phyloP scores from a whole-genome alignment of 2,113 vertebrate species.

The Petaurus breviceps region DNA sequence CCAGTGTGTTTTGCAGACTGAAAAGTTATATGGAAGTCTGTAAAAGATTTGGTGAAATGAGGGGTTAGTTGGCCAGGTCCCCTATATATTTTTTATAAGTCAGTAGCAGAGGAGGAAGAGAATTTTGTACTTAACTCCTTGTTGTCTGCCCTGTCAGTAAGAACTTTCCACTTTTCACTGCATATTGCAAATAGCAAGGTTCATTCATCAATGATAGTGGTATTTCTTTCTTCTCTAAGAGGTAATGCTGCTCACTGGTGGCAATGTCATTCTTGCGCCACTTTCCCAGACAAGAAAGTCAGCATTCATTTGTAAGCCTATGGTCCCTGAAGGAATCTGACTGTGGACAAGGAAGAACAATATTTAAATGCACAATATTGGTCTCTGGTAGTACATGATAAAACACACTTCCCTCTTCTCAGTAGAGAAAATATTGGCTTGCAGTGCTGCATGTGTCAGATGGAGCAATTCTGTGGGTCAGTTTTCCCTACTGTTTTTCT shows the following conservation, averaged over 20 bases:
- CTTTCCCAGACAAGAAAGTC: not conserved
- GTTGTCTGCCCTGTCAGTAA: not conserved
- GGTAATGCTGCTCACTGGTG: not conserved
- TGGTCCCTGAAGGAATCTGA: not conserved
- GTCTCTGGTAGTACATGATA: not conserved
- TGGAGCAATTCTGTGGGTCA: not conserved
- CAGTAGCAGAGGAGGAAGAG: not conserved
- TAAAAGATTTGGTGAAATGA: not conserved
- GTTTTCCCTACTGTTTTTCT: not conserved
- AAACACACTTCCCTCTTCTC: not conserved
- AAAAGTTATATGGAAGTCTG: not conserved
- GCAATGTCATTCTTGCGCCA: not conserved
- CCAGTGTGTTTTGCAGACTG: not conserved
- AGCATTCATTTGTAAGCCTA: not conserved
- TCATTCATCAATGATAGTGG: not conserved
- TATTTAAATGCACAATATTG: not conserved
- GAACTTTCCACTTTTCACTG: not conserved
- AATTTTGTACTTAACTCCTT: not conserved
- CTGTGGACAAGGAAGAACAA: not conserved
- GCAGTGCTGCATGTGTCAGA: not conserved
- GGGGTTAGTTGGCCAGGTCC: not conserved
- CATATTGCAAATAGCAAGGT: not conserved
- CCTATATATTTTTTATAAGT: not conserved
- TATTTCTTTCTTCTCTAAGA: not conserved
- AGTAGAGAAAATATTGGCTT: not conserved